Evolutionary conservation across 2,113 vertebrate genomes (phyloP), one percentile per base, ranked within the genome.

Genomic region (Campylomormyrus numenius): DNA sequence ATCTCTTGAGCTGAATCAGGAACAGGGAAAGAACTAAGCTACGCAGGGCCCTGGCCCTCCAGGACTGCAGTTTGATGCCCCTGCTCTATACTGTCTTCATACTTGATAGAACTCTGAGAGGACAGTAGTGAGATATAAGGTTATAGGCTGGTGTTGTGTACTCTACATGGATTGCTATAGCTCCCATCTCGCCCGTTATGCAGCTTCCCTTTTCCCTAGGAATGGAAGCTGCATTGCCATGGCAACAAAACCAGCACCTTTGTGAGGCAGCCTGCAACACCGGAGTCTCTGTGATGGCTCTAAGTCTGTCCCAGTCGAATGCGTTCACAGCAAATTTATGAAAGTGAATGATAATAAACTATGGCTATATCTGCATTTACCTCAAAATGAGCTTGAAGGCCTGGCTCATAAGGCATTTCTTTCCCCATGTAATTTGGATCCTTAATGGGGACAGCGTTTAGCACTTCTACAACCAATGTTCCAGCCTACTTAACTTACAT

Each of bases 211-310:
- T 11, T 9, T 46, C 83, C 24, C 21, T 85, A 21, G 80, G 93
- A 92, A 91, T 91, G 87, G 50, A 92, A 92, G 90, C 87, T 91
- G 80, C 89, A 94, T 95, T 94, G 91, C 95, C 92, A 94, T 95
- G 91, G 94, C 91, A 93, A 95, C 93, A n/a, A 89, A 89, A 80
- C 58, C 19, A 90, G 89, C 90, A 90, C 46, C 11, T 27, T 86
- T 58, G 88, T 89, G 87, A 94, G 93, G 91, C 48, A 93, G 89
- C 85, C 87, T 10, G 66, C 70, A 89, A 91, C 93, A 92, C 92
- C 90, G 87, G 85, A 91, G 91, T 93, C 88, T 90, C 90, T 90
- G 53, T 31, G 50, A 35, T 70, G 85, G 88, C 85, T 90, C 85
- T 88, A 56, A 66, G 74, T 91, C 50, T 91, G 66, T 56, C 46